Evolutionary conservation across 2,113 vertebrate species (phyloP).

Genomic region (Smithornis capensis): DNA sequence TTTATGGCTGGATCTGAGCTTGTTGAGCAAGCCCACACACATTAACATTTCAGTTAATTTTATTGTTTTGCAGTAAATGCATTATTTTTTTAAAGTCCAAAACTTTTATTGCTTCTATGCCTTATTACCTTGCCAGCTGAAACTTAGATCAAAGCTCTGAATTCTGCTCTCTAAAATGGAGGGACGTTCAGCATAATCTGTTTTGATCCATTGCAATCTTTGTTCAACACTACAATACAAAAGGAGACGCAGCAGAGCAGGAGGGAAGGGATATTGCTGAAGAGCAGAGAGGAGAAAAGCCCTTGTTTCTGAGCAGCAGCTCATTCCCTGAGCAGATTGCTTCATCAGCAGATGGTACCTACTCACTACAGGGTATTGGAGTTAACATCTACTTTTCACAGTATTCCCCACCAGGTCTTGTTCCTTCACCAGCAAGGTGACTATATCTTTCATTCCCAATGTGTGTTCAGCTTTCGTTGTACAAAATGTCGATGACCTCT

Average conservation of each 20-base stretch:
- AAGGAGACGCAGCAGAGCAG: neutral
- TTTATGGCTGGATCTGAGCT: neutral
- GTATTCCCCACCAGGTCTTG: fast-evolving
- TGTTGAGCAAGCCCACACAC: neutral
- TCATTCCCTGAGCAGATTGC: neutral
- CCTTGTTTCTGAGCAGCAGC: neutral
- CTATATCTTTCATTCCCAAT: neutral
- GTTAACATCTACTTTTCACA: neutral
- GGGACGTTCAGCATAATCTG: neutral
- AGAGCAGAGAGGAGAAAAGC: neutral
- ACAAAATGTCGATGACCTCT: neutral
- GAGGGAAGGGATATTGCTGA: neutral
- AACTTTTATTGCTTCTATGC: neutral
- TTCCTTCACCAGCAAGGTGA: neutral
- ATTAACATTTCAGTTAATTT: neutral
- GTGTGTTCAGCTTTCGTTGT: fast-evolving
- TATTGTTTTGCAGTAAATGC: neutral
- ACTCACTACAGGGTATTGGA: neutral
- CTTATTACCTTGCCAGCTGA: neutral
- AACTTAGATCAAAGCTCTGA: neutral
- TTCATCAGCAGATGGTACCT: neutral
- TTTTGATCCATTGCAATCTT: neutral
- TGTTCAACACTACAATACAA: neutral
- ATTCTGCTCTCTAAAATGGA: neutral
- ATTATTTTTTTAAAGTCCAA: neutral